Evolutionary conservation across 2,888 invertebrate genomes (phyloP).

Genomic region (Diadegma fenestrale): DNA sequence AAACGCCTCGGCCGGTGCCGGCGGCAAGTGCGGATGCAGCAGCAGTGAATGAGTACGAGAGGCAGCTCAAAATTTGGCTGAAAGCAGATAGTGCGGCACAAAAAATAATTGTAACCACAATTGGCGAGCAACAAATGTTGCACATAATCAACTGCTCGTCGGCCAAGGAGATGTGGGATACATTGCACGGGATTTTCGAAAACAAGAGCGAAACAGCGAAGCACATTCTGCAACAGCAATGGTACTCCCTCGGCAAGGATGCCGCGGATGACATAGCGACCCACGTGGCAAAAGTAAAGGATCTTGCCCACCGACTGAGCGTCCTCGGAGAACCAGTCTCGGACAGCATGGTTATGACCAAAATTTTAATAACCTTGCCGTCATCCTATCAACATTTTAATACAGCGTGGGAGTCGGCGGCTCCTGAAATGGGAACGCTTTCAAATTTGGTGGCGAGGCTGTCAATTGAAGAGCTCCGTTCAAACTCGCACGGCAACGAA

Average conservation of each 20-base stretch:
- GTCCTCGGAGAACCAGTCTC: neutral
- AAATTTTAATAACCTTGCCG: neutral
- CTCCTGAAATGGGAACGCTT: neutral
- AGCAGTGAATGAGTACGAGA: neutral
- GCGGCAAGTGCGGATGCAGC: neutral
- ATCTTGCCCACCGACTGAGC: neutral
- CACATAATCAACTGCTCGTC: constrained; percentile 4
- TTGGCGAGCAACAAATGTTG: neutral
- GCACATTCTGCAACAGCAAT: constrained; percentile 4
- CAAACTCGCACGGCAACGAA: too few species aligned
- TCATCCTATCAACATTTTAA: neutral
- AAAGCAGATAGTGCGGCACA: neutral
- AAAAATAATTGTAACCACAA: constrained; percentile 1
- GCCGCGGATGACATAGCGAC: neutral
- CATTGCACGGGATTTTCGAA: constrained; percentile 3
- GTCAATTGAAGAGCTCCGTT: neutral
- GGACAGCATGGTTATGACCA: neutral
- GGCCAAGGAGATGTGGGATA: neutral
- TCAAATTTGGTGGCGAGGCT: neutral
- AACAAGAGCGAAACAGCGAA: constrained; percentile 4
- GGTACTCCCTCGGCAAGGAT: neutral
- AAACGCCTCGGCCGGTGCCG: neutral
- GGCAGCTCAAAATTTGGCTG: neutral
- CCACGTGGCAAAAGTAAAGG: neutral
- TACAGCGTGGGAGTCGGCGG: neutral